Evolutionary conservation across 2,797 vertebrate genomes (phyloP), one percentile per base, ranked within the genome.

Genomic region (Poecilia wingei): DNA sequence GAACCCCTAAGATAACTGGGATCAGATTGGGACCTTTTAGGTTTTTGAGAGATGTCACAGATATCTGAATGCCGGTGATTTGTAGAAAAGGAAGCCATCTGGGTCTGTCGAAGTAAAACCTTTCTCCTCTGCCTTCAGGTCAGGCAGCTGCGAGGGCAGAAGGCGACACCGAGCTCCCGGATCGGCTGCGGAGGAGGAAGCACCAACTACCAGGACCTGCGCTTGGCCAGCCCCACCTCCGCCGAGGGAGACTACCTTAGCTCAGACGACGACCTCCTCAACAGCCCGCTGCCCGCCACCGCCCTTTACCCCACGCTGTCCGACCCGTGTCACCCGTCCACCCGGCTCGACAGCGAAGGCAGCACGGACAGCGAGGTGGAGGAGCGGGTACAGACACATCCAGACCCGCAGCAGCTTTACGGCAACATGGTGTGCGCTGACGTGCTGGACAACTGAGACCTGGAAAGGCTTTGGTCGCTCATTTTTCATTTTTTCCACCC

Each of bases 241-340:
- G 96, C 93, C 1, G 97, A 98, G 43, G 98, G 97, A 12, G 97
- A 98, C 95, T 99, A 97, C 33, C 95, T 98, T 86, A 98, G 98
- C 57, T 99, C 98, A 0, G 98, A 99, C 0, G 98, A 98, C 53
- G 98, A 99, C 92, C 95, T 98, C 76, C 96, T 98, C 22, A 94
- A 96, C 51, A 96, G 96, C 81, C 95, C 96, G 0, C 93, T 97
- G 47, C 95, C 97, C n/a, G 92, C 96, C 79, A 95, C 88, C 13
- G 90, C 95, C 20, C 96, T 98, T 28, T 98, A 97, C 87, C 94
- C 97, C 0, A 82, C 94, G 55, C 94, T 97, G 9, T 94, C 96
- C 0, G 88, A 92, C 55, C 93, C 94, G 0, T 91, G 96, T 16
- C 96, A 95, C 88, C 95, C 96, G 6, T 94, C 97, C 0, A 90